Percentiles rank a stretch among this genome's conserved stretches.
phyloP scores from a whole-genome alignment of 2,888 invertebrate species.

The Tachina lurida region DNA sequence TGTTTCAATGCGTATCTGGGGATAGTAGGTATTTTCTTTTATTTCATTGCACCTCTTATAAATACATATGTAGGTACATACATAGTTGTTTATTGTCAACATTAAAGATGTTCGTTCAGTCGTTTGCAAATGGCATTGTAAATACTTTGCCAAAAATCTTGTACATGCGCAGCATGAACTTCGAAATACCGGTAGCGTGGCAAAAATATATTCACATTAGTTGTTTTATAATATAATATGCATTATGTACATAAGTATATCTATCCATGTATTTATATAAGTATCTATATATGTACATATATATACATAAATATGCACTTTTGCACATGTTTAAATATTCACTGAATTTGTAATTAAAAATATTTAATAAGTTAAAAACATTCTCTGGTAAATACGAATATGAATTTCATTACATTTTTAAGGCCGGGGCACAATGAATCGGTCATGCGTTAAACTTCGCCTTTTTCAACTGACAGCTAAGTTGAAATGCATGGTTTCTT shows the following conservation, averaged over 20 bases:
- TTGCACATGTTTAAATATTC: constrained; percentile 28
- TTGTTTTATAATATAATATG: no score
- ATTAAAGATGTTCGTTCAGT: not conserved
- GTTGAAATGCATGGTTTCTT: no score
- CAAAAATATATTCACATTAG: not conserved
- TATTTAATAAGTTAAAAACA: not conserved
- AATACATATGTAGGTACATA: no score
- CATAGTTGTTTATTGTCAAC: constrained; percentile 4
- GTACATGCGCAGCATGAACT: not conserved
- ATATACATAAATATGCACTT: not conserved
- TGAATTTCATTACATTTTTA: not conserved
- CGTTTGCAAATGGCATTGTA: constrained; percentile 15
- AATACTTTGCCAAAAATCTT: not conserved
- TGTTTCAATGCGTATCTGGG: constrained; percentile 32
- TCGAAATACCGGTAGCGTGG: not conserved
- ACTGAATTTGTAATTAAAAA: constrained; percentile 24
- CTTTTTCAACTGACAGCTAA: no score
- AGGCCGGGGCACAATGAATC: no score
- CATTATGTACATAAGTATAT: not conserved
- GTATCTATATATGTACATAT: not conserved
- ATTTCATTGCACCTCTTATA: constrained; percentile 15
- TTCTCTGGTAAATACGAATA: not conserved
- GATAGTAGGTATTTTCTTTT: constrained; percentile 16
- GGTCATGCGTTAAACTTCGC: no score
- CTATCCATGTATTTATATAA: not conserved